Evolutionary conservation across 2,888 invertebrate genomes (phyloP).

Genomic region (Lagria hirta): DNA sequence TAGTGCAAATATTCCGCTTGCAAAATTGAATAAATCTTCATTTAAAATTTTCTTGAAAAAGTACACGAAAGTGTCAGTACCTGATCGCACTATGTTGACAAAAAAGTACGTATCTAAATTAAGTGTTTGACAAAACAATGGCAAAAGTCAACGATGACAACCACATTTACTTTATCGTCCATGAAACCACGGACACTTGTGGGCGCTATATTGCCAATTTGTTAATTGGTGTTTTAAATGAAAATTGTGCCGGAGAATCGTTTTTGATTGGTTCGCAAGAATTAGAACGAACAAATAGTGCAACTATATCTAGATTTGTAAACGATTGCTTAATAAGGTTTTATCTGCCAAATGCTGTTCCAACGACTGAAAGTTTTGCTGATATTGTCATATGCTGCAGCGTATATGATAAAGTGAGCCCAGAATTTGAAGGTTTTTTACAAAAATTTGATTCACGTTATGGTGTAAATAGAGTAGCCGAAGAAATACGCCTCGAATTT

Average conservation of each 20-base stretch:
- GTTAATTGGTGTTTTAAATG: background rate
- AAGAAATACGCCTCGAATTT: background rate
- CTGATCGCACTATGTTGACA: background rate
- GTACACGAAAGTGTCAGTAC: background rate
- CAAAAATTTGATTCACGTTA: background rate
- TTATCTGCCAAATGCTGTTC: background rate
- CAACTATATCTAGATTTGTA: background rate
- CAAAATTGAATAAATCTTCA: background rate
- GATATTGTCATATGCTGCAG: background rate
- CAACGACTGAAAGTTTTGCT: background rate
- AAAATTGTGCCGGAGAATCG: background rate
- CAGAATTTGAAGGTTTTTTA: background rate
- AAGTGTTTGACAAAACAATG: background rate
- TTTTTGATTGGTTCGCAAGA: background rate
- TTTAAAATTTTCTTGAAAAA: background rate
- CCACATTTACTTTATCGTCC: background rate
- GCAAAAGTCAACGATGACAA: background rate
- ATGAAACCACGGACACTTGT: background rate
- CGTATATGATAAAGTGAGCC: too few relatives aligned
- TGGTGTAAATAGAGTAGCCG: too few relatives aligned
- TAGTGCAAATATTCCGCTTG: background rate
- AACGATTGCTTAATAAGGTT: background rate
- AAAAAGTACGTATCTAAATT: background rate
- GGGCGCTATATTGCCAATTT: background rate
- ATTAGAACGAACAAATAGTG: background rate